A percentile compares a stretch with the other conserved stretches of the same genome.
These are phyloP conservation scores for Xanthorhoe spadicearia DNA, from an alignment of 2,888 invertebrate species.

Conservation along the genomic window DNA sequence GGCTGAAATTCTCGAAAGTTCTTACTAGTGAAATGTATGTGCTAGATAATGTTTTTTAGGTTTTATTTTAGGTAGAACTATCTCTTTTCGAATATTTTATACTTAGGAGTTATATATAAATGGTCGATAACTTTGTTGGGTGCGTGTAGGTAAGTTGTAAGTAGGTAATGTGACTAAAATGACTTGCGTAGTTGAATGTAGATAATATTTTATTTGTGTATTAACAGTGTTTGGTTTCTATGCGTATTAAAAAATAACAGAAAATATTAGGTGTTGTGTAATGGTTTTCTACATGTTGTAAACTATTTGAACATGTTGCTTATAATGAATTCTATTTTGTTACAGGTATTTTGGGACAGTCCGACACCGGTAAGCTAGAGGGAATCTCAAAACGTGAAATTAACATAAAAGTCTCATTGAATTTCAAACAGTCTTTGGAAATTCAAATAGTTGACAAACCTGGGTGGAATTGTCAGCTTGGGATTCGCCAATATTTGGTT, in stretches of 20 bases:
- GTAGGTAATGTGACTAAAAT: neutral
- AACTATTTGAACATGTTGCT: slow-evolving; percentile 28
- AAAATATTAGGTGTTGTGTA: neutral
- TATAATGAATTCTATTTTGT: slow-evolving; percentile 54
- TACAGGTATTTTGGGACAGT: slow-evolving; percentile 80
- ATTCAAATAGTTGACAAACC: slow-evolving; percentile 61
- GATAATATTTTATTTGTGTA: neutral
- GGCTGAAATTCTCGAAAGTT: slow-evolving; percentile 31
- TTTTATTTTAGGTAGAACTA: neutral
- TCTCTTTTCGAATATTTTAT: neutral
- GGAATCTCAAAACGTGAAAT: slow-evolving; percentile 54
- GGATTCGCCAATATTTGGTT: slow-evolving; percentile 49
- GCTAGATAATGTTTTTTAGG: slow-evolving; percentile 19
- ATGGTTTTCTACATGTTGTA: slow-evolving; percentile 1
- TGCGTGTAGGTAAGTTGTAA: neutral
- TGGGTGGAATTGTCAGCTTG: slow-evolving; percentile 48
- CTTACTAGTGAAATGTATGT: slow-evolving; percentile 19
- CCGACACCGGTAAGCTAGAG: slow-evolving; percentile 63
- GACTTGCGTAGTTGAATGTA: neutral
- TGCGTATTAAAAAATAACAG: too few relatives aligned
- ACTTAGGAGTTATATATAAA: neutral
- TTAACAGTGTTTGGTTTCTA: neutral
- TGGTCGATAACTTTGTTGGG: neutral
- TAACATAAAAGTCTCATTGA: slow-evolving; percentile 70
- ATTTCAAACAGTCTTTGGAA: slow-evolving; percentile 63